Conservation (phyloP, 2,888 invertebrate species). For the Ochropleura plecta region DNA sequence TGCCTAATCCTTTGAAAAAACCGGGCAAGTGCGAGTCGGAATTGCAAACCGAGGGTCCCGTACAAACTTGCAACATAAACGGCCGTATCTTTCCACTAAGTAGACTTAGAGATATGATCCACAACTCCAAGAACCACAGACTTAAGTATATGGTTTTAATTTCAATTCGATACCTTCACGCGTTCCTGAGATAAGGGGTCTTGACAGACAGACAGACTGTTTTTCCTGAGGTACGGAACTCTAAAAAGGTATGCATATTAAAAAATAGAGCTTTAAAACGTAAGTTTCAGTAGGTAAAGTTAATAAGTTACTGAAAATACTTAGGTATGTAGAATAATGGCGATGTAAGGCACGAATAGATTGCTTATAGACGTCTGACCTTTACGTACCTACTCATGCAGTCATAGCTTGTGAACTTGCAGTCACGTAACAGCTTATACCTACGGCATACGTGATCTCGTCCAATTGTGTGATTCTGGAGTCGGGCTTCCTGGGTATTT, state of each 20-base stretch:
- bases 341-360: neutral
- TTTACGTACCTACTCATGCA: slow-evolving; percentile 7
- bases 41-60: too few species aligned
- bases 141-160: too few species aligned
- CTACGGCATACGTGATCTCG: neutral
- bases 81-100: too few species aligned
- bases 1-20: neutral
- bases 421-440: neutral
- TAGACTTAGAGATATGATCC: too few species aligned
- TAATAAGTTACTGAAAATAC: neutral
- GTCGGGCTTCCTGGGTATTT: neutral
- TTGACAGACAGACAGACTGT: too few species aligned
- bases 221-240: too few species aligned
- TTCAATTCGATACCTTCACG: too few species aligned
- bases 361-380: slow-evolving; percentile 1
- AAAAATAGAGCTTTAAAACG: neutral
- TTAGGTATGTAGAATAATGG: neutral
- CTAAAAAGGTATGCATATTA: too few species aligned
- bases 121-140: too few species aligned
- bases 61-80: too few species aligned
- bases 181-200: too few species aligned
- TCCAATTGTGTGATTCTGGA: neutral
- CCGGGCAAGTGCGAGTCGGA: too few species aligned
- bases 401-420: neutral
- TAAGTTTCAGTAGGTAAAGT: neutral